Conservation (phyloP, 2,888 invertebrate species). For the Panorpa germanica region DNA sequence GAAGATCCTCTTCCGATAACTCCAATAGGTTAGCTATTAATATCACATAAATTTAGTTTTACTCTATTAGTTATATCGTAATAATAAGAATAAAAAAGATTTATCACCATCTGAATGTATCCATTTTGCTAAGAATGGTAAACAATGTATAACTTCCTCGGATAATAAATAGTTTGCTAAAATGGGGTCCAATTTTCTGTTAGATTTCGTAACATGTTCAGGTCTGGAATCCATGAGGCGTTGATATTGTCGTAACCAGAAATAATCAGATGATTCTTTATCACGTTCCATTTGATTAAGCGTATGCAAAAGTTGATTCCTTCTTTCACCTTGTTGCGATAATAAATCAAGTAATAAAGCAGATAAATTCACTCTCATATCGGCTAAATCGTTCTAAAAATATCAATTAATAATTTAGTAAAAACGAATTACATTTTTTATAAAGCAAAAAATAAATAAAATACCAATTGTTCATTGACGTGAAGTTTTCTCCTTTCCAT, state of each 20-base stretch:
- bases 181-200: constrained; percentile 40
- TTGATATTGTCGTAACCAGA: constrained; percentile 70
- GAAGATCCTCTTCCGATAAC: constrained; percentile 34
- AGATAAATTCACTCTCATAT: constrained; percentile 47
- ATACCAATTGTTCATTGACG: constrained; percentile 44
- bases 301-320: constrained; percentile 43
- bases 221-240: constrained; percentile 60
- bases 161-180: constrained; percentile 49
- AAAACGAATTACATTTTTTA: constrained; percentile 4
- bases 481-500: constrained; percentile 48
- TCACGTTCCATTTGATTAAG: constrained; percentile 51
- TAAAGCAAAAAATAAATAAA: constrained; percentile 10
- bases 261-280: constrained; percentile 32
- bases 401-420: constrained; percentile 7
- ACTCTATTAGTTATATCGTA: no score
- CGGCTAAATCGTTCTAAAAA: constrained; percentile 39
- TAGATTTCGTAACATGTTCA: constrained; percentile 37
- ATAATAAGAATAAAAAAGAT: no score
- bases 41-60: no score
- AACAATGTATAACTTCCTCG: constrained; percentile 54
- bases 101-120: constrained; percentile 31
- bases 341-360: constrained; percentile 45
- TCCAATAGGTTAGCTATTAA: constrained; percentile 26
- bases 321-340: constrained; percentile 44
- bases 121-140: constrained; percentile 50